Evolutionary conservation across 2,113 vertebrate genomes (phyloP).

Genomic region (Paradisaea rubra): DNA sequence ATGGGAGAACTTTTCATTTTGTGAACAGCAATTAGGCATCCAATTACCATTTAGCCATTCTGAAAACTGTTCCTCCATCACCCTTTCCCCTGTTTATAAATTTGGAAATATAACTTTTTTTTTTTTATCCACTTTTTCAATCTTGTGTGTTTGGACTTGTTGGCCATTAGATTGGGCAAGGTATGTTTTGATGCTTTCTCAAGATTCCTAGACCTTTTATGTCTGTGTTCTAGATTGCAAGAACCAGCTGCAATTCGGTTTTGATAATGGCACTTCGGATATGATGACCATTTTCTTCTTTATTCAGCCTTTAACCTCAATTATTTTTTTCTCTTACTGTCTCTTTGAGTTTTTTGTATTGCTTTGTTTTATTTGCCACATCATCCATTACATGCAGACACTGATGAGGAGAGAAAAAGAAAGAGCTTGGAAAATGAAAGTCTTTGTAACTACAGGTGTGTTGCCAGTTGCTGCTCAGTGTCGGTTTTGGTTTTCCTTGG

Average conservation of each 20-base stretch:
- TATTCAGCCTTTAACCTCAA: neutral
- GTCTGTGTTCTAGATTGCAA: neutral
- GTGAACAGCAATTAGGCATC: neutral
- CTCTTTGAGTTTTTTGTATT: neutral
- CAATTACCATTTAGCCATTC: neutral
- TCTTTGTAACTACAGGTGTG: neutral
- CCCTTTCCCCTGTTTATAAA: neutral
- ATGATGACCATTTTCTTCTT: neutral
- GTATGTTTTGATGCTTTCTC: neutral
- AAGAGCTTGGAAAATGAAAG: neutral
- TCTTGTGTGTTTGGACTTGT: neutral
- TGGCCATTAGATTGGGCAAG: neutral
- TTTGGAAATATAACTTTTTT: neutral
- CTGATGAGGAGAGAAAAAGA: neutral
- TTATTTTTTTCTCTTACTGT: neutral
- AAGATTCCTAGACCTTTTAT: neutral
- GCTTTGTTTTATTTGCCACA: neutral
- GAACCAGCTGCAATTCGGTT: neutral
- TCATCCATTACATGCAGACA: neutral
- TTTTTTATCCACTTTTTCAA: neutral
- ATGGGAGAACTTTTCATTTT: neutral
- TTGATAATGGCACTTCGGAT: neutral
- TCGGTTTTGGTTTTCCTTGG: constrained; percentile 18
- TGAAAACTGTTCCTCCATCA: neutral
- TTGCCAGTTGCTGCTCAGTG: constrained; percentile 13